Conservation (phyloP, 2,113 vertebrate species). For the Eclectus roratus region DNA sequence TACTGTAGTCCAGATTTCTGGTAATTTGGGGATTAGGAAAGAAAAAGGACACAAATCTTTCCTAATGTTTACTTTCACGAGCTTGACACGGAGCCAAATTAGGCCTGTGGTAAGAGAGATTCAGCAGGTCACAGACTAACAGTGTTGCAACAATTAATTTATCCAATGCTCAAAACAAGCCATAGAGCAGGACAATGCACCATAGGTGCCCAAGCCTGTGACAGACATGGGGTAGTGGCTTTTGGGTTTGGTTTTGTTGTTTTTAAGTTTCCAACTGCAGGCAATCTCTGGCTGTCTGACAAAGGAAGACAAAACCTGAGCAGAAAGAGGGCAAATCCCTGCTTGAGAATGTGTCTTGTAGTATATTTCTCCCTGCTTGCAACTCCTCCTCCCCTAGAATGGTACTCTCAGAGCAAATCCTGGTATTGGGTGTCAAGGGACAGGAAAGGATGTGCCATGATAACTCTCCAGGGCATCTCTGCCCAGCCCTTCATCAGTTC, state of each 20-base stretch:
- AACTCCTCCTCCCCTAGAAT: not conserved
- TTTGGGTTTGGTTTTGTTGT: not conserved
- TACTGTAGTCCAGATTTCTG: not conserved
- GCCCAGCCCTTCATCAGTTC: not conserved
- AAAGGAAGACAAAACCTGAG: not conserved
- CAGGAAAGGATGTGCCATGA: not conserved
- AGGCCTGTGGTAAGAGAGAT: not conserved
- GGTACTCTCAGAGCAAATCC: not conserved
- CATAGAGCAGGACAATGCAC: not conserved
- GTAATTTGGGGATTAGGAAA: not conserved
- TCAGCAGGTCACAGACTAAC: not conserved
- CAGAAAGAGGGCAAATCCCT: not conserved
- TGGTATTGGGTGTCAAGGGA: not conserved
- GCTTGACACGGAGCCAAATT: not conserved
- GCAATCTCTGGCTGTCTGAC: not conserved
- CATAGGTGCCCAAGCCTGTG: not conserved
- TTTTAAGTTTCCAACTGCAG: not conserved
- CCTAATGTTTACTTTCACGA: constrained; percentile 16
- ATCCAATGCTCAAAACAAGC: not conserved
- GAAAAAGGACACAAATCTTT: not conserved
- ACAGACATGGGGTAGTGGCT: not conserved
- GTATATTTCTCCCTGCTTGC: not conserved
- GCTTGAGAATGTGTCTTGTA: not conserved
- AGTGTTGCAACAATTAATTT: not conserved
- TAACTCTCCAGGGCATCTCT: not conserved